These are phyloP conservation scores for Bombyx mori DNA, from an alignment of 1,140 invertebrate genomes.

Conservation along the genomic window DNA sequence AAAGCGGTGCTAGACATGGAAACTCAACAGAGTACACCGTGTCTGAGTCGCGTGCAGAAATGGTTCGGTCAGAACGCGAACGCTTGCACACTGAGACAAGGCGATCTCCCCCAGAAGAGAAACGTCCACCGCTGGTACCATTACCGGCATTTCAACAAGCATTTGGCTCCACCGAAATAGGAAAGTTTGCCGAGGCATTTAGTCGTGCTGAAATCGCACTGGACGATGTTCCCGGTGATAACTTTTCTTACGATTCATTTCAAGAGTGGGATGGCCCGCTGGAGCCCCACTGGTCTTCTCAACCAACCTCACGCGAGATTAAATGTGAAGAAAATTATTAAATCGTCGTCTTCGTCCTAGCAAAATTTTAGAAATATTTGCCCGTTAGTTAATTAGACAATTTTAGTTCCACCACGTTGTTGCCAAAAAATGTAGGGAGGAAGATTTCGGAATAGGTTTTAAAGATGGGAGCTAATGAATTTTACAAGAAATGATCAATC, in stretches of 20 bases:
- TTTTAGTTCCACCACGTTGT: constrained; percentile 64
- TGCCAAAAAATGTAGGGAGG: constrained; percentile 60
- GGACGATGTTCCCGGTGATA: constrained; percentile 39
- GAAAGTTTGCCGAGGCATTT: constrained; percentile 76
- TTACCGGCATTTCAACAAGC: constrained; percentile 83
- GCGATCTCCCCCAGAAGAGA: constrained; percentile 37
- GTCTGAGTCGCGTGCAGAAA: constrained; percentile 17
- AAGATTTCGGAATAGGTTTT: constrained; percentile 46
- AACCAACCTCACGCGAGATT: constrained; percentile 47
- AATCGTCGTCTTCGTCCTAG: constrained; percentile 33
- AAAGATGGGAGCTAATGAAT: constrained; percentile 54
- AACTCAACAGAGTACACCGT: constrained; percentile 23
- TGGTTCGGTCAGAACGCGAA: constrained; percentile 24
- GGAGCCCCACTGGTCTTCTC: constrained; percentile 51
- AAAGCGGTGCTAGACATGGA: constrained; percentile 24
- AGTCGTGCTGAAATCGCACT: constrained; percentile 51
- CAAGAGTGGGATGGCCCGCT: constrained; percentile 51
- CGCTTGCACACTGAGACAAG: constrained; percentile 25
- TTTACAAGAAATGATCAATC: constrained; percentile 46
- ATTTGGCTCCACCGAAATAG: constrained; percentile 84
- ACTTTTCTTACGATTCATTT: constrained; percentile 50
- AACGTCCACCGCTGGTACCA: constrained; percentile 61
- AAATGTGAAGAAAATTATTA: constrained; percentile 64
- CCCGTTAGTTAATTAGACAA: constrained; percentile 60
- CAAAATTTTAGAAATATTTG: constrained; percentile 40